Evolutionary conservation across 2,113 vertebrate genomes (phyloP), one percentile per base, ranked within the genome.

Genomic region (Nyctereutes procyonoides): DNA sequence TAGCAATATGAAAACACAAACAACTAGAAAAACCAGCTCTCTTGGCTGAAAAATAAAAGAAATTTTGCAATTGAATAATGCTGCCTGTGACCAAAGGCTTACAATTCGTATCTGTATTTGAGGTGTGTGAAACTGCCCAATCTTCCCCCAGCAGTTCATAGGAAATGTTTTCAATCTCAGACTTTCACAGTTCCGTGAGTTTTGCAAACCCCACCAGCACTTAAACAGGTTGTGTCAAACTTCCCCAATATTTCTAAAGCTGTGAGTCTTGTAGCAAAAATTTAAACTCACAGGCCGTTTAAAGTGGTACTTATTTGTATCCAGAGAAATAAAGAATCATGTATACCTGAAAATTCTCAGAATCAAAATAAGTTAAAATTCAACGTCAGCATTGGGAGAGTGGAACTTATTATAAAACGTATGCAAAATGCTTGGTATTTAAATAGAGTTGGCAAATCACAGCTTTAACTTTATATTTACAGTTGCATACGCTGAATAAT

Each of bases 161-260:
- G 82, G 38, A 65, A 96, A 84, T 73, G 22, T 63, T 94, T 94
- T 97, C 96, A 38, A 82, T 88, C 93, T 96, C 51, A 94, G 92
- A 74, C 11, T 26, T 96, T 97, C 95, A 88, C 55, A 93, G 88
- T 9, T 90, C 32, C 73, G 69, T 88, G 84, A 90, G 79, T 97
- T 97, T 85, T 95, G 65, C 77, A 97, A 84, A 93, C n/a, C 35
- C 24, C 53, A 88, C 77, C 55, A 95, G 60, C 38, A 84, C 85
- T 79, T 96, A 90, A 85, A 43, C 71, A 91, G 32, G 88, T 81
- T 97, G 55, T 87, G 48, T 85, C 69, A 94, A 88, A 96, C 30
- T 96, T 82, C 32, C 16, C 51, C 90, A 96, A 94, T 91, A 86
- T 88, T 95, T 93, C 79, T 67, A 85, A 93, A 95, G n/a, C 48